Percentiles rank a stretch among this genome's conserved stretches.
These are phyloP conservation scores for Eupithecia centaureata DNA, from an alignment of 2,888 invertebrate species.

Conservation along the genomic window DNA sequence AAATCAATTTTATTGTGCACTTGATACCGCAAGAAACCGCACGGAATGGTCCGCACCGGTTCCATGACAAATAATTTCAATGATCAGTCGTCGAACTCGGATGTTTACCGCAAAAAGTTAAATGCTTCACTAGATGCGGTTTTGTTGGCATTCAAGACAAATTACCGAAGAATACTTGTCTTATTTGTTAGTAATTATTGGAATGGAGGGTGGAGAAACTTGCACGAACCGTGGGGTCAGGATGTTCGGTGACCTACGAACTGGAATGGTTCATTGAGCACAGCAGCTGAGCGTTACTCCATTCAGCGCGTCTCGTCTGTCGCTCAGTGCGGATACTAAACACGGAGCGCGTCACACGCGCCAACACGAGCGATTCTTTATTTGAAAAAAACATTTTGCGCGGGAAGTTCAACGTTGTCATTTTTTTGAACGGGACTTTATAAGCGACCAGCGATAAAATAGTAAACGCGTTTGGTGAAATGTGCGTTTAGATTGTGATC, in stretches of 20 bases:
- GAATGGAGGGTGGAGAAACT: conserved; percentile 70
- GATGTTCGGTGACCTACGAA: conserved; percentile 78
- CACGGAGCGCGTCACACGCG: conserved; percentile 81
- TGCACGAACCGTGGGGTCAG: conserved; percentile 70
- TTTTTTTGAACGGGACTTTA: conserved; percentile 23
- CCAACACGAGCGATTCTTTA: conserved; percentile 65
- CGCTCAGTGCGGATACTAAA: conserved; percentile 77
- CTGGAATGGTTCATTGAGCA: conserved; percentile 81
- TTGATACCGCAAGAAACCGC: conserved; percentile 56
- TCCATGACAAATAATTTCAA: conserved; percentile 69
- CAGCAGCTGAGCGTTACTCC: conserved; percentile 74
- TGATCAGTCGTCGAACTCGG: conserved; percentile 69
- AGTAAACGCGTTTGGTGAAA: conserved; percentile 56
- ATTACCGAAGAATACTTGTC: conserved; percentile 23
- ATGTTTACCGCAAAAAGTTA: conserved; percentile 52
- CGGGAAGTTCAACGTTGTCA: conserved; percentile 75
- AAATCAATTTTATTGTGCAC: conserved; percentile 56
- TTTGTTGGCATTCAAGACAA: conserved; percentile 32
- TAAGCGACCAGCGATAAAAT: conserved; percentile 27
- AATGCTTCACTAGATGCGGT: conserved; percentile 52
- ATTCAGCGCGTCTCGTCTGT: conserved; percentile 65
- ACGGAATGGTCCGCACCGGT: conserved; percentile 59
- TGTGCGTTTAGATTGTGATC: conserved; percentile 72
- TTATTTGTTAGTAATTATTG: conserved; percentile 32
- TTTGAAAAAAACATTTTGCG: conserved; percentile 54